Evolutionary conservation across 2,888 invertebrate genomes (phyloP).

Genomic region (Plagiodera versicolora): DNA sequence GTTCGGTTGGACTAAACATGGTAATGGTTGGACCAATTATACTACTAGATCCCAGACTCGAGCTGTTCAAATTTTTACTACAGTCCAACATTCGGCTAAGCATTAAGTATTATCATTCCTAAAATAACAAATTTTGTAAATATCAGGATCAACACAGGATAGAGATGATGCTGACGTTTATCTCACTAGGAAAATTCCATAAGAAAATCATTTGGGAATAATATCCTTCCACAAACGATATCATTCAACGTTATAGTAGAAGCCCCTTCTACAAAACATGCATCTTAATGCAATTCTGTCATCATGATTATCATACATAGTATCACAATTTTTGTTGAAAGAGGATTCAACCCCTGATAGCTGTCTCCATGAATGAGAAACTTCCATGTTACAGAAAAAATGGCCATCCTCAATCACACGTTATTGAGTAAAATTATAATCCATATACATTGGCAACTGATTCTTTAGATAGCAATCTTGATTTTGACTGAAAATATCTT

Average conservation of each 20-base stretch:
- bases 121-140: conserved; percentile 31
- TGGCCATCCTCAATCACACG: neutral
- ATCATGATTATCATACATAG: neutral
- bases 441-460: neutral
- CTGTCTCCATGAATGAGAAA: neutral
- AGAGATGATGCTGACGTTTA: conserved; percentile 3
- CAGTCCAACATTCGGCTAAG: conserved; percentile 30
- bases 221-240: neutral
- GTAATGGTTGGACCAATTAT: conserved; percentile 34
- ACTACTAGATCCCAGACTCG: conserved; percentile 21
- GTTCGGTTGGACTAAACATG: conserved; percentile 42
- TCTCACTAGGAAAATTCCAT: too few relatives aligned
- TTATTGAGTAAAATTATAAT: neutral
- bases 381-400: neutral
- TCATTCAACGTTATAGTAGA: too few relatives aligned
- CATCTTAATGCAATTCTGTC: too few relatives aligned
- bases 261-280: too few relatives aligned
- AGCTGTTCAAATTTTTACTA: conserved; percentile 23
- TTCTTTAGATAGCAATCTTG: neutral
- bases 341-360: neutral
- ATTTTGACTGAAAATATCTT: neutral
- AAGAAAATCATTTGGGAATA: too few relatives aligned
- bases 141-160: conserved; percentile 17
- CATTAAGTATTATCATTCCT: conserved; percentile 29
- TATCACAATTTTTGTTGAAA: neutral